These are phyloP conservation scores for Heliconius sara DNA, from an alignment of 2,888 invertebrate genomes.

Conservation along the genomic window DNA sequence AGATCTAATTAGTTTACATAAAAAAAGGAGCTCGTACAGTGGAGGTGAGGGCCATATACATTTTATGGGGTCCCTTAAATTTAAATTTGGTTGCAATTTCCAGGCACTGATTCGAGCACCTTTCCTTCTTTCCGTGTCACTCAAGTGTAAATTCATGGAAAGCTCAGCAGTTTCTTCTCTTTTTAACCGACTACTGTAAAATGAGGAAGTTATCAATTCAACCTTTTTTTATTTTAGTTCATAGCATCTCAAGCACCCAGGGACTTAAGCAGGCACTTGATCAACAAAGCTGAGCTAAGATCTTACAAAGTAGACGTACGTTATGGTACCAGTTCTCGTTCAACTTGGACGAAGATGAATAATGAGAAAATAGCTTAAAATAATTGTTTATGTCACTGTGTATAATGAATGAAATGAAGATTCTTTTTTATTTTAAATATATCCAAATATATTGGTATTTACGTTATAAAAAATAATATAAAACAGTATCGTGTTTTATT, in stretches of 20 bases:
- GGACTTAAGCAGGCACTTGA: constrained; percentile 57
- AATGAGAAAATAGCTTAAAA: constrained; percentile 5
- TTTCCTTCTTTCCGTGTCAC: no score
- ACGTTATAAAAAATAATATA: no score
- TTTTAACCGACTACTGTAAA: no score
- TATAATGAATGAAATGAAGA: not conserved
- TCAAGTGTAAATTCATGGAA: not conserved
- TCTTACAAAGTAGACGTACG: constrained; percentile 56
- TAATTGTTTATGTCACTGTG: no score
- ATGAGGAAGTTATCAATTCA: no score
- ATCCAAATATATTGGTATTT: not conserved
- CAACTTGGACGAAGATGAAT: not conserved
- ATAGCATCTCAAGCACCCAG: constrained; percentile 58
- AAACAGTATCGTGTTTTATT: no score
- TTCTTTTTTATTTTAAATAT: not conserved
- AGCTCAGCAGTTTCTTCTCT: not conserved
- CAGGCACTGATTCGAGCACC: no score
- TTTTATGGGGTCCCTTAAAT: no score
- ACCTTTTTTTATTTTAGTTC: constrained; percentile 53
- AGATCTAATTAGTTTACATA: no score
- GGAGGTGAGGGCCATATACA: no score
- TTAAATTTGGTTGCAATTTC: no score
- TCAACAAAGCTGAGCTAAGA: constrained; percentile 54
- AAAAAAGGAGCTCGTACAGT: no score
- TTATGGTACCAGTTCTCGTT: constrained; percentile 37